Evolutionary conservation across 2,888 invertebrate genomes (phyloP), one percentile per base, ranked within the genome.

Genomic region (Melanchra persicariae): DNA sequence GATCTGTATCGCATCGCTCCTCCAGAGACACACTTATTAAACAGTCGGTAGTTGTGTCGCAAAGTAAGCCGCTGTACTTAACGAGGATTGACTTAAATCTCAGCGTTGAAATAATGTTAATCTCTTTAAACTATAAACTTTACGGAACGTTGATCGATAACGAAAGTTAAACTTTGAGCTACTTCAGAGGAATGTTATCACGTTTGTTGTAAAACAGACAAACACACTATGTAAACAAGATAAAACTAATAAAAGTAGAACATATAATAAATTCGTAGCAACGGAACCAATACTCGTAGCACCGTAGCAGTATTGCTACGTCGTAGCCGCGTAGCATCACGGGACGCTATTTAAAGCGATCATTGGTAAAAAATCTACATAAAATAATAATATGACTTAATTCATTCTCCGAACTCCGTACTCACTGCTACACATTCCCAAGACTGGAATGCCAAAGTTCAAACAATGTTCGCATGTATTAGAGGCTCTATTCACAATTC

Each of bases 1-100:
- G 69, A 80, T 66, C 63, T 57, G 61, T 58, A 79, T 67, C 70
- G 30, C 52, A 64, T 24, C 24, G 51, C 43, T 37, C 30, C 70
- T 74, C 60, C 10, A 40, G 64, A 45, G 67, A 72, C 47, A 12
- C 59, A 68, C 65, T 63, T 73, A 79, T 63, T 55, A 65, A 58
- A 62, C 72, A 62, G 26, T 30, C 4, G 7, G 24, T 37, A 17
- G 12, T 30, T 52, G 19, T 51, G 19, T 19, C 3, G n/a, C 52
- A 43, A 51, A 47, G 22, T 55, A 54, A 67, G 8, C 45, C 40
- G 54, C 30, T 24, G 17, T 52, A 40, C 12, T 55, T 43, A 24
- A n/a, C 10, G 30, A 60, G 26, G n/a, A 37, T 51, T 54, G 24
- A 47, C 22, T 49, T 57, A 57, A 49, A 59, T 52, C 40, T 47